These are phyloP conservation scores for Onychomys leucogaster DNA, from an alignment of 2,797 vertebrate genomes.

Conservation along the genomic window DNA sequence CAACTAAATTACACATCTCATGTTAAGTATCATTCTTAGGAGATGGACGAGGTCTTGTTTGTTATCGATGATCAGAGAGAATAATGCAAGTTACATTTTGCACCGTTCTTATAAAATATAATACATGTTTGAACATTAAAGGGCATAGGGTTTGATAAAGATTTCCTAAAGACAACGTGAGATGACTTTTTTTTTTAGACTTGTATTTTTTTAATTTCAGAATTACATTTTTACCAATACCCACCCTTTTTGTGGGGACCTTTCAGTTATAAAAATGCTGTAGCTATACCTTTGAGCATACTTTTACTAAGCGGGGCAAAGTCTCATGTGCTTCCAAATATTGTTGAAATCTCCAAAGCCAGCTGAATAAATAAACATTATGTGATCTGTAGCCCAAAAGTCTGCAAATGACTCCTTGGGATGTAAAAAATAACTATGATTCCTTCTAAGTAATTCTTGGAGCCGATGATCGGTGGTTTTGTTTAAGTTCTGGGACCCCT, in stretches of 20 bases:
- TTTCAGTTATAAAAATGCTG: conserved; percentile 64
- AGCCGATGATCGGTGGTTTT: conserved; percentile 75
- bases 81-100: conserved; percentile 79
- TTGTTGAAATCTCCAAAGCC: conserved; percentile 85
- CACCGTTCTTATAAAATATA: conserved; percentile 53
- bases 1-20: conserved; percentile 84
- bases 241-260: conserved; percentile 57
- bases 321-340: conserved; percentile 77
- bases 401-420: conserved; percentile 79
- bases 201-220: conserved; percentile 79
- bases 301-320: conserved; percentile 80
- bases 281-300: conserved; percentile 77
- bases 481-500: conserved; percentile 78
- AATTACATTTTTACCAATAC: conserved; percentile 74
- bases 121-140: conserved; percentile 65
- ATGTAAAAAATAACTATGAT: conserved; percentile 69
- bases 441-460: conserved; percentile 80
- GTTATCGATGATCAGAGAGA: conserved; percentile 79
- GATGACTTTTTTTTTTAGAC: neutral
- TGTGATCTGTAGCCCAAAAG: conserved; percentile 80
- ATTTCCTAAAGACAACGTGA: conserved; percentile 30
- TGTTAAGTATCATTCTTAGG: conserved; percentile 85
- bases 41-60: conserved; percentile 78
- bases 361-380: conserved; percentile 84
- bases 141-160: neutral